A percentile compares a stretch with the other conserved stretches of the same genome.
Evolutionary conservation across 64 coral and sea anemone genomes (phyloP).

Genomic region (Platygyra sinensis): DNA sequence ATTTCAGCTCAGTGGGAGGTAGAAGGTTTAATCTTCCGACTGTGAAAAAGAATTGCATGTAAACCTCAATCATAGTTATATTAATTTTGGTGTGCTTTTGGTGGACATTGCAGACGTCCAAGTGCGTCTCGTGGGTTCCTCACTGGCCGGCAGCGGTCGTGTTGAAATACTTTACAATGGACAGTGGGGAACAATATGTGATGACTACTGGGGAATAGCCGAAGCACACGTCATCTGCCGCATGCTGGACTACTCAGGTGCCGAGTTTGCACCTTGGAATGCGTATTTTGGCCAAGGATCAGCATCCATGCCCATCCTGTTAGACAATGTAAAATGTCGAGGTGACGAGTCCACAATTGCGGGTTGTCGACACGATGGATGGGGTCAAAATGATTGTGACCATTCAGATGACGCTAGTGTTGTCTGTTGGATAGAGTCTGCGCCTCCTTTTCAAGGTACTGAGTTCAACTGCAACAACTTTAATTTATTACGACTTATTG

Average conservation of each 20-base stretch:
- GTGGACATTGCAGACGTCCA: not conserved
- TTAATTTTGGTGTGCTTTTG: not conserved
- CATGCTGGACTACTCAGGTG: slow-evolving; percentile 41
- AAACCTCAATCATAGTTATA: too few species aligned
- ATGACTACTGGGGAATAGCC: slow-evolving; percentile 14
- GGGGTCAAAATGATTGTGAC: slow-evolving; percentile 33
- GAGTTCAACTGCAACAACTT: not conserved
- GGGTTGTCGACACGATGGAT: slow-evolving; percentile 22
- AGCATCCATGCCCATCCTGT: slow-evolving; percentile 21
- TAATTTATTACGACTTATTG: too few species aligned
- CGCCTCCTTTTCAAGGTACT: not conserved
- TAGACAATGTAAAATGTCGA: slow-evolving; percentile 39
- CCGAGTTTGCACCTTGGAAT: slow-evolving; percentile 5
- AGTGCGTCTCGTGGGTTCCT: slow-evolving; percentile 12
- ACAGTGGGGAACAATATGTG: slow-evolving; percentile 14
- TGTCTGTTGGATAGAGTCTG: slow-evolving; percentile 16
- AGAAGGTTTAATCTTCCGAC: too few species aligned
- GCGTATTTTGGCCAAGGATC: not conserved
- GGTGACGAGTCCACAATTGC: slow-evolving; percentile 45
- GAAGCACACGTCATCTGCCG: slow-evolving; percentile 30
- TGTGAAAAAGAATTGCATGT: too few species aligned
- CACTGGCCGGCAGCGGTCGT: not conserved
- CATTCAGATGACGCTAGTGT: slow-evolving; percentile 45
- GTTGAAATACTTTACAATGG: slow-evolving; percentile 1
- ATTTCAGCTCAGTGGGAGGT: too few species aligned